These are phyloP conservation scores for Drosophila paulistorum DNA, from an alignment of 1,140 invertebrate genomes.

Conservation along the genomic window DNA sequence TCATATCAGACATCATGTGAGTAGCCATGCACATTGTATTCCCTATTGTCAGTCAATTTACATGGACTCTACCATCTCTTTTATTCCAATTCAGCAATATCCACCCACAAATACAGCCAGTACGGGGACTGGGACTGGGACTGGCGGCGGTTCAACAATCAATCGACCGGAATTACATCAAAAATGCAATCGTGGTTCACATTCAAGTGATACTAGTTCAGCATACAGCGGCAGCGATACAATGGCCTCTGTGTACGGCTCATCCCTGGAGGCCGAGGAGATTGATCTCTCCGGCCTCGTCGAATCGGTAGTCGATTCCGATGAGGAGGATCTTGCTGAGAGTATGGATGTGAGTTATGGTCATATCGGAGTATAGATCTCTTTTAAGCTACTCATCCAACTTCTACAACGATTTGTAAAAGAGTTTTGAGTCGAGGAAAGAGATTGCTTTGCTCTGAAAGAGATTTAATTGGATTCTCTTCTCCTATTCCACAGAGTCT, in stretches of 20 bases:
- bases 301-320: constrained; percentile 97
- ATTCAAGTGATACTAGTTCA: constrained; percentile 96
- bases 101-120: constrained; percentile 64
- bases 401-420: too few relatives aligned
- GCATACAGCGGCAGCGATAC: constrained; percentile 98
- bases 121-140: constrained; percentile 48
- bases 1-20: constrained; percentile 81
- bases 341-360: constrained; percentile 91
- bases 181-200: constrained; percentile 92
- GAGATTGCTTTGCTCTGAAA: too few relatives aligned
- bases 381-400: too few relatives aligned
- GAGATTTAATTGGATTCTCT: too few relatives aligned
- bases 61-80: background rate
- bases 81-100: constrained; percentile 44
- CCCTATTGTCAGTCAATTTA: constrained; percentile 44
- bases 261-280: constrained; percentile 93
- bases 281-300: constrained; percentile 96
- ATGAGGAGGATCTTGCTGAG: constrained; percentile 96
- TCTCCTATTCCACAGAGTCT: constrained; percentile 86
- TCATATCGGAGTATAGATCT: constrained; percentile 29
- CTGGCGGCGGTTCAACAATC: constrained; percentile 37
- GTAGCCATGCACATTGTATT: constrained; percentile 29
- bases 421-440: too few relatives aligned
- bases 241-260: constrained; percentile 95
- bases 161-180: constrained; percentile 87